A percentile compares a stretch with the other conserved stretches of the same genome.
Evolutionary conservation across 2,113 vertebrate species (phyloP).

Genomic region (Lepisosteus oculatus): DNA sequence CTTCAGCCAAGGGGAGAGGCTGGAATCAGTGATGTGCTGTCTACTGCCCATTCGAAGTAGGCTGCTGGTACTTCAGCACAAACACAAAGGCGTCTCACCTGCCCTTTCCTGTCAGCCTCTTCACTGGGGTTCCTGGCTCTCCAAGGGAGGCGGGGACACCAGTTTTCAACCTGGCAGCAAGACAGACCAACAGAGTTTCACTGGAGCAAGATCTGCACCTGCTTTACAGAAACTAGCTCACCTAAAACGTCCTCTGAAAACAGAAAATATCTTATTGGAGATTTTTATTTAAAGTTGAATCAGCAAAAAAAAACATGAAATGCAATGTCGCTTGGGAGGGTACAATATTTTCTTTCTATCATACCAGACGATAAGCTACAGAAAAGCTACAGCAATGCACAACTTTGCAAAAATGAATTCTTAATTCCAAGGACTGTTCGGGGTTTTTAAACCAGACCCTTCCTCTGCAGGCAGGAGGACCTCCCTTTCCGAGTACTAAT

Average conservation of each 20-base stretch:
- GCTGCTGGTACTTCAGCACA: constrained; percentile 13
- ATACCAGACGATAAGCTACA: too few relatives aligned
- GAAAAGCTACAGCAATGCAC: too few relatives aligned
- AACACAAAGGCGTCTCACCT: constrained; percentile 65
- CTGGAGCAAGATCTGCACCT: not conserved
- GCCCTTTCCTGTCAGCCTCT: constrained; percentile 76
- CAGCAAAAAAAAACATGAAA: not conserved
- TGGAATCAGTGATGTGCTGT: too few relatives aligned
- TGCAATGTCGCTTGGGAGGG: not conserved
- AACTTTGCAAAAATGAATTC: too few relatives aligned
- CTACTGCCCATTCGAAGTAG: not conserved
- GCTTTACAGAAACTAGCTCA: too few relatives aligned
- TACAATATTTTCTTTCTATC: too few relatives aligned
- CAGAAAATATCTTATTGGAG: not conserved
- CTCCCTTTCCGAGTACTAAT: too few relatives aligned
- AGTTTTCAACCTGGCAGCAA: constrained; percentile 88
- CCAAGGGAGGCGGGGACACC: constrained; percentile 96
- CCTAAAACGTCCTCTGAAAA: not conserved
- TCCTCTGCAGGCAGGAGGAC: too few relatives aligned
- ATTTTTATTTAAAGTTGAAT: not conserved
- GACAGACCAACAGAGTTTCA: constrained; percentile 1
- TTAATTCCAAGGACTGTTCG: too few relatives aligned
- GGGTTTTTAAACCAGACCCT: too few relatives aligned
- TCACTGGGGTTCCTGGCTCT: constrained; percentile 81
- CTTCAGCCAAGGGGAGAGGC: too few relatives aligned